Percentiles rank a stretch among this genome's conserved stretches.
Conservation (phyloP, 2,888 invertebrate genomes). For the Mantis religiosa region DNA sequence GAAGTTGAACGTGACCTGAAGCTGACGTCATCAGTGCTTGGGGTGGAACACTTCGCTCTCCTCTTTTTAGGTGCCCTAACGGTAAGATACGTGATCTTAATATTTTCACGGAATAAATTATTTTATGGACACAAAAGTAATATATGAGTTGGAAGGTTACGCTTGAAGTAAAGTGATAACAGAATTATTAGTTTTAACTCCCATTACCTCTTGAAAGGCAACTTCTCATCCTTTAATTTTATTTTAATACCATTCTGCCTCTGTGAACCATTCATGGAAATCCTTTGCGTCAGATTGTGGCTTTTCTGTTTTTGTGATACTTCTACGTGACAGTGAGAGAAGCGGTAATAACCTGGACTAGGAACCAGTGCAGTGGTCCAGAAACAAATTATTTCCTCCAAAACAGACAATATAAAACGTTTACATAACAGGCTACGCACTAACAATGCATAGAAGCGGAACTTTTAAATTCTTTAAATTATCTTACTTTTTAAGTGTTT, state of each 20-base stretch:
- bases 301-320: neutral
- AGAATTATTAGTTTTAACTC: neutral
- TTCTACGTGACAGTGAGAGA: neutral
- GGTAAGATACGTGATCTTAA: neutral
- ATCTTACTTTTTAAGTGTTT: too few species aligned
- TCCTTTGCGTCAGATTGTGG: neutral
- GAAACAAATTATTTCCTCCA: neutral
- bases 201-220: neutral
- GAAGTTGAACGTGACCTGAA: neutral
- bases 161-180: too few species aligned
- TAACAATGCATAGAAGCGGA: too few species aligned
- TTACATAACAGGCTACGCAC: neutral
- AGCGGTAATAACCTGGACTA: neutral
- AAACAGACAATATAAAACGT: neutral
- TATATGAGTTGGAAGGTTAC: too few species aligned
- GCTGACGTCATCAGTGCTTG: neutral
- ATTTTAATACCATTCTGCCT: neutral
- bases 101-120: too few species aligned
- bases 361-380: neutral
- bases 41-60: neutral
- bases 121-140: too few species aligned
- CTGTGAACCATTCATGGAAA: neutral
- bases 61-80: neutral
- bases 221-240: neutral
- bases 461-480: too few species aligned